Base-by-base conservation (phyloP, 2,888 invertebrate species). In the Sepioteuthis lessoniana region DNA sequence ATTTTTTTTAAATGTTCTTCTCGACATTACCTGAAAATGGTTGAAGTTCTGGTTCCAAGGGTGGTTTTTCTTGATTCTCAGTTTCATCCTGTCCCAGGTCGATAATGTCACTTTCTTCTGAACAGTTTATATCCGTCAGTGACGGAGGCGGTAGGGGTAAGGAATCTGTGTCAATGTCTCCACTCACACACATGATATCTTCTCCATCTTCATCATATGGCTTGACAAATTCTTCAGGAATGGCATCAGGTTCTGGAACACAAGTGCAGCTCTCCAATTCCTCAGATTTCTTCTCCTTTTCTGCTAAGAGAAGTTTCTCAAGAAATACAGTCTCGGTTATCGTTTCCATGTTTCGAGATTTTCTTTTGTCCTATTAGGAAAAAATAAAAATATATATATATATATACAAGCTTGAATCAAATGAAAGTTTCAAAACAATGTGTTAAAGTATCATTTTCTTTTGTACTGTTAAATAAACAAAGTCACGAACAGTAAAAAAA, bases 261-360 rank as follows among this genome's bases (percentile, higher is more conserved):
- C 76, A 76, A 76, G 76, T 25, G 76, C 76, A 76, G 76, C 76
- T 35, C 42, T 42, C 42, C 28, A n/a, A 16, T 42, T 42, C 46
- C 42, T 19, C 92, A 4, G 46, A 42, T 42, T 92, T 47, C 92
- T 92, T 47, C 46, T n/a, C 31, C 13, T 92, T 92, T 38, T 92
- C 92, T 7, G 92, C 47, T 46, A 92, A 42, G 5, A 92, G 47
- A 0, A 47, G 42, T 31, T 92, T 92, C 50, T 90, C 94, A 19
- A 96, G 95, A 90, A 96, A 95, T 91, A 96, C 95, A 31, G 96
- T 95, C 94, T 97, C 97, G 4, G 98, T 98, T 97, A 98, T 98
- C 8, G 98, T 98, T 97, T 98, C 98, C 98, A 98, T 98, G 97
- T 98, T 98, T 95, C 98, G 98, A 21, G 98, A 98, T 95, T 98